These are phyloP conservation scores for Pteria penguin DNA, from an alignment of 2,888 invertebrate species.

Conservation along the genomic window DNA sequence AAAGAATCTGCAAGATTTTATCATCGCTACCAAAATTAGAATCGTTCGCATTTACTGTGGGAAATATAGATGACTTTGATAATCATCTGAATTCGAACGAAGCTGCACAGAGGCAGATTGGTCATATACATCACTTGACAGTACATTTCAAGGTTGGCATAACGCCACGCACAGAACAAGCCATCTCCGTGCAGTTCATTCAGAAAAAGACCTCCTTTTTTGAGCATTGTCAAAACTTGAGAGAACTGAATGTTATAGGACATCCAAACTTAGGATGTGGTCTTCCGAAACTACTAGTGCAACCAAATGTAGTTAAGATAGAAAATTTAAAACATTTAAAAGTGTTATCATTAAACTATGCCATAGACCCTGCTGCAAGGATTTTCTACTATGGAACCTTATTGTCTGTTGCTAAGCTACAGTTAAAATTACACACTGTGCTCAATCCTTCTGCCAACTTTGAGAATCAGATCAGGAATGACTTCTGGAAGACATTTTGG, in stretches of 20 bases:
- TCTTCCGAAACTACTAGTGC: slow-evolving; percentile 72
- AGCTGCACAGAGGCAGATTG: slow-evolving; percentile 65
- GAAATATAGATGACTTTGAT: slow-evolving; percentile 72
- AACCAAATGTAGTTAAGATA: slow-evolving; percentile 71
- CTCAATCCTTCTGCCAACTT: slow-evolving; percentile 72
- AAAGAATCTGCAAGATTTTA: slow-evolving; percentile 69
- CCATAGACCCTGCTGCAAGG: slow-evolving; percentile 75
- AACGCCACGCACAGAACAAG: slow-evolving; percentile 54
- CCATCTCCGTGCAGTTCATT: slow-evolving; percentile 69
- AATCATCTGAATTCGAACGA: slow-evolving; percentile 65
- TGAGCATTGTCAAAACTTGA: slow-evolving; percentile 72
- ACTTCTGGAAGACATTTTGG: slow-evolving; percentile 58
- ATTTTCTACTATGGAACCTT: slow-evolving; percentile 77
- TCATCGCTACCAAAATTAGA: slow-evolving; percentile 63
- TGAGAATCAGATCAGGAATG: slow-evolving; percentile 58
- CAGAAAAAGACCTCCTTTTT: slow-evolving; percentile 70
- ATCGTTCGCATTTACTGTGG: slow-evolving; percentile 70
- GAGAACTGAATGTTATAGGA: slow-evolving; percentile 73
- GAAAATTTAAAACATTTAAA: slow-evolving; percentile 68
- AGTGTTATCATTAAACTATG: slow-evolving; percentile 72
- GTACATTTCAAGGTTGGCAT: slow-evolving; percentile 71
- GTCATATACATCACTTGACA: slow-evolving; percentile 64
- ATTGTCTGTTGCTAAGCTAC: slow-evolving; percentile 58
- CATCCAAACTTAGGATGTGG: slow-evolving; percentile 71
- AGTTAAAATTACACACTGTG: slow-evolving; percentile 62